A percentile compares a stretch with the other conserved stretches of the same genome.
Evolutionary conservation across 1,140 invertebrate species (phyloP).

Genomic region (Rhizoglyphus robini): DNA sequence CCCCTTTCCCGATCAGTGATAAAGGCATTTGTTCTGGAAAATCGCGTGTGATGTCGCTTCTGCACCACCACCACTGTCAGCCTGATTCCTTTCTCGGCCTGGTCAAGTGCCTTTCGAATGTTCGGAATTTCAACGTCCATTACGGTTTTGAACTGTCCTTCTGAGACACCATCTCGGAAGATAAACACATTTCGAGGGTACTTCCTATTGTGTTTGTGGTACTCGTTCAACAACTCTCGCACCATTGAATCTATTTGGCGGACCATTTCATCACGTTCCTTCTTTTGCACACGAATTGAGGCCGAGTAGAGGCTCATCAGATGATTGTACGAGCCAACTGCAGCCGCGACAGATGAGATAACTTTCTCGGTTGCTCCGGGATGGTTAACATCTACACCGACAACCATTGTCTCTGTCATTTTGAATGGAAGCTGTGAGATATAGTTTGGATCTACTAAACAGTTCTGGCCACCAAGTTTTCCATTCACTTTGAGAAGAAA

Average conservation of each 20-base stretch:
- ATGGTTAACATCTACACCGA: slow-evolving; percentile 64
- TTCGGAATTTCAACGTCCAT: no score
- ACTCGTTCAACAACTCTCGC: slow-evolving; percentile 34
- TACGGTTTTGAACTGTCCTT: no score
- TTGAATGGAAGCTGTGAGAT: slow-evolving; percentile 26
- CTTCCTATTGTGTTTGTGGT: slow-evolving; percentile 29
- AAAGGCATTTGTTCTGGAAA: slow-evolving; percentile 2
- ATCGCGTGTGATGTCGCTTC: slow-evolving; percentile 21
- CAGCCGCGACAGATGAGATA: slow-evolving; percentile 68
- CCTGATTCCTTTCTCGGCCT: neutral
- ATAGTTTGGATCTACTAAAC: slow-evolving; percentile 37
- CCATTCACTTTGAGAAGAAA: slow-evolving; percentile 68
- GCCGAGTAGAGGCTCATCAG: slow-evolving; percentile 8
- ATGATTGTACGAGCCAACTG: slow-evolving; percentile 27
- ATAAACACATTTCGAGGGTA: neutral
- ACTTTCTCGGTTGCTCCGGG: slow-evolving; percentile 51
- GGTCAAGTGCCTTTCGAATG: no score
- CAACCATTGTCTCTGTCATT: neutral
- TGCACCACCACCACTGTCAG: slow-evolving; percentile 20
- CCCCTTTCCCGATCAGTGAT: neutral
- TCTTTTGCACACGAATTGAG: slow-evolving; percentile 15
- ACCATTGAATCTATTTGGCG: slow-evolving; percentile 6
- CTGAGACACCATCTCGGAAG: neutral
- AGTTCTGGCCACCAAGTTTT: slow-evolving; percentile 69
- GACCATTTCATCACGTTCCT: slow-evolving; percentile 15